Base-by-base conservation (phyloP, 2,888 invertebrate genomes). In the Clitarchus hookeri region DNA sequence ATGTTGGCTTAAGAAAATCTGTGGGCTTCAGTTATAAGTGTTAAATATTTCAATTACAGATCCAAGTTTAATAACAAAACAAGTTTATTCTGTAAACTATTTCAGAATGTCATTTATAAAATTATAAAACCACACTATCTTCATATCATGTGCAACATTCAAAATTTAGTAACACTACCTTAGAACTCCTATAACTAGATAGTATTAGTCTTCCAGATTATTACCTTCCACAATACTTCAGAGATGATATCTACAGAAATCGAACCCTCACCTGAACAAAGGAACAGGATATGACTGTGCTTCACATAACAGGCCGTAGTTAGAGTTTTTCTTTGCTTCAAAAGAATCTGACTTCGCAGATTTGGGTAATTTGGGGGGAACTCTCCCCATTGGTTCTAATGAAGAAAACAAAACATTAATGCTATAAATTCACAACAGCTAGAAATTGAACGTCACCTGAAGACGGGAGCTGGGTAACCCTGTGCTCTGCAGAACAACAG, bases 281-380 rank as follows among this genome's bases (percentile, higher is more conserved):
- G 94, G 94, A n/a, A 92, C 91, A n/a, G 94, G 94, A 90, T 92
- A 93, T 0, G 93, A 92, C 90, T 94, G 94, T 11, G 93, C 93
- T 88, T 93, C 92, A 89, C 94, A 94, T 44, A 93, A 89, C 79
- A 90, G 88, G 86, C 89, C 87, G 86, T 87, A 87, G 36, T n/a
- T 82, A 27, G 44, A 84, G 26, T 44, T 44, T 25, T 83, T 83
- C 27, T 78, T 84, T 84, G 85, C 86, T 80, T 88, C 87, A 85
- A 88, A 88, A 78, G 88, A 86, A 86, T 88, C 88, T 44, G 88
- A 88, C 85, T 88, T 88, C 44, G 90, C 90, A 82, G 90, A 90
- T 88, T 91, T 91, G 83, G 91, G 91, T 86, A 91, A 91, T 89
- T 91, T 92, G 54, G 91, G 91, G 23, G 91, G 89, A 77, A 91